Evolutionary conservation across 64 coral and sea anemone species (phyloP), one percentile per base, ranked within the genome.

Genomic region (Montipora capricornis): DNA sequence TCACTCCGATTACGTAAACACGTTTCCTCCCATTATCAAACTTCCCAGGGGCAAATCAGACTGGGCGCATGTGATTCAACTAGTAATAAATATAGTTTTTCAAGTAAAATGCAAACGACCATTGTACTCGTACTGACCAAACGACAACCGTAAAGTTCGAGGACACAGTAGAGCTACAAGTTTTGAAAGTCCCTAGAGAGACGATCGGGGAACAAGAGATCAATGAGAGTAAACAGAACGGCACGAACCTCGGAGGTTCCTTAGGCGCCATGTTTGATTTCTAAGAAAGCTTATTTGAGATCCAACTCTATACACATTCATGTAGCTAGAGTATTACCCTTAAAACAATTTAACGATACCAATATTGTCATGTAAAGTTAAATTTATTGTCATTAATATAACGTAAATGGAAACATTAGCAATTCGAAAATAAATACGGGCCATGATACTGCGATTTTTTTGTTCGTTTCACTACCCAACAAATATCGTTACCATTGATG

Each of bases 191-290:
- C 14, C 37, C 15, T 70, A 12, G 19, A 49, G 66, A 17, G 7
- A 37, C 44, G 45, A 71, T 12, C 20, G 15, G 71, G 17, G 10
- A 19, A 9, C 14, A 71, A 10, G 1, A 48, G 19, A 1, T 5
- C 13, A 71, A 20, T 17, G 66, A 71, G 19, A 71, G 59, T 20
- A 70, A 46, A 47, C 46, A 49, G 20, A 16, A 86, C 19, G 66
- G 22, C 1, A 86, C 3, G 4, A 70, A 70, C 48, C 62, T 70
- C n/a, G 82, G 82, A 50, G 81, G 82, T 9, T 86, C 82, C 12
- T 50, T 86, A 37, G 82, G 64, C 19, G 45, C 44, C 46, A 86
- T 86, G 82, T 86, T 86, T 86, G 82, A 86, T 51, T 71, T 59
- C 16, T 86, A 71, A 16, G 9, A 62, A 82, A 6, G 9, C 60